Percentiles rank a stretch among this genome's conserved stretches.
Conservation (phyloP, 2,888 invertebrate species). For the Amiota mariae region DNA sequence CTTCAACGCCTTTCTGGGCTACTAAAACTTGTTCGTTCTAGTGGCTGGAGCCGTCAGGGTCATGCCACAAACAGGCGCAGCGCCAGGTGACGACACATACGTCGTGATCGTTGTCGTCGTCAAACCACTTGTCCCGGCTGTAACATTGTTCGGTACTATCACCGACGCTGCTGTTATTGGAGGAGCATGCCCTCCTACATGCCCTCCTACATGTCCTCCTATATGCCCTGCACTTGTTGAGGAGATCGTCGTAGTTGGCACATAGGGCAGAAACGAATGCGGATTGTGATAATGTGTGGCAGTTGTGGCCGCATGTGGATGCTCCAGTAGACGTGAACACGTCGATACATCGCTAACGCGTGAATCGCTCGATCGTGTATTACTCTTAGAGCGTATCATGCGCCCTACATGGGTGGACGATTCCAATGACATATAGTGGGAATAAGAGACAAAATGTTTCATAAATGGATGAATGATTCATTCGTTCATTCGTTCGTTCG, state of each 20-base stretch:
- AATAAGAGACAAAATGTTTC: no score
- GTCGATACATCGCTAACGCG: conserved; percentile 72
- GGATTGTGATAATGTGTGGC: conserved; percentile 60
- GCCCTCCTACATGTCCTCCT: not conserved
- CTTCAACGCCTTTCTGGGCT: conserved; percentile 26
- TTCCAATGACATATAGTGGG: no score
- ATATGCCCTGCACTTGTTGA: not conserved
- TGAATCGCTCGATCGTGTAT: conserved; percentile 73
- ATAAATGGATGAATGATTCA: no score
- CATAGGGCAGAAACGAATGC: conserved; percentile 51
- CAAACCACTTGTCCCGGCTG: conserved; percentile 48
- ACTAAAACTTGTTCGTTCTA: conserved; percentile 70
- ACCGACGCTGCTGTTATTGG: not conserved
- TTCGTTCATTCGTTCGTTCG: no score
- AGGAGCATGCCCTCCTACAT: not conserved
- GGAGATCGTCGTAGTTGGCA: conserved; percentile 54
- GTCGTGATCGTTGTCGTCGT: conserved; percentile 55
- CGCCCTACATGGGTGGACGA: conserved; percentile 58
- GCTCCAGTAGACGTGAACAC: conserved; percentile 71
- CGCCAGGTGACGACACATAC: conserved; percentile 59
- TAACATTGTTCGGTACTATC: conserved; percentile 8
- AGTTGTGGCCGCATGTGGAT: conserved; percentile 61
- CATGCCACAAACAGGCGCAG: conserved; percentile 62
- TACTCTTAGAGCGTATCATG: conserved; percentile 73
- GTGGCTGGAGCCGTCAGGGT: conserved; percentile 51